Conservation (phyloP, 2,888 invertebrate species). For the Nebria brevicollis region DNA sequence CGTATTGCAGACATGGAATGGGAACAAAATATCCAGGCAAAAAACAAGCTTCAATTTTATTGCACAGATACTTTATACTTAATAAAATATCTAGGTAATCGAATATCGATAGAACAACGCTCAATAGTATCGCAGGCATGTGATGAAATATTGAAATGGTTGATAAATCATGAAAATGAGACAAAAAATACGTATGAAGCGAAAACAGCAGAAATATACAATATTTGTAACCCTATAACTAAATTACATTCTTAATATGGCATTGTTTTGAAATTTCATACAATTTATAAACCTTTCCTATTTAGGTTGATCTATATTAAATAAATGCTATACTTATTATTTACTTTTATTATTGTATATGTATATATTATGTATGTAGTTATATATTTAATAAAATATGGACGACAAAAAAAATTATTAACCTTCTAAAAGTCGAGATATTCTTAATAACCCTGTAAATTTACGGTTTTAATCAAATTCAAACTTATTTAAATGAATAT, state of each 20-base stretch:
- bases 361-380: too few species aligned
- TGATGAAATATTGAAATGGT: conserved; percentile 25
- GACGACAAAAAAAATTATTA: too few species aligned
- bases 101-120: conserved; percentile 16
- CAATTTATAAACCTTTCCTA: too few species aligned
- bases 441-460: too few species aligned
- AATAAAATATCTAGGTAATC: not conserved
- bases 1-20: conserved; percentile 26
- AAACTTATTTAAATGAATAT: too few species aligned
- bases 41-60: conserved; percentile 20
- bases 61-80: conserved; percentile 24
- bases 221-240: conserved; percentile 34
- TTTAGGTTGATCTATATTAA: too few species aligned
- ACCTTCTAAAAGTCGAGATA: too few species aligned
- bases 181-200: conserved; percentile 28
- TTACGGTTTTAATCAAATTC: too few species aligned
- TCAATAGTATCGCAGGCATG: conserved; percentile 18
- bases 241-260: conserved; percentile 19
- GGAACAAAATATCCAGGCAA: conserved; percentile 23
- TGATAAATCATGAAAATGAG: conserved; percentile 18
- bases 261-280: too few species aligned
- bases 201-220: conserved; percentile 32
- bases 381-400: too few species aligned
- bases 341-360: too few species aligned
- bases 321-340: too few species aligned